phyloP scores from a whole-genome alignment of 2,797 vertebrate genomes.

The Molossus alvarezi region DNA sequence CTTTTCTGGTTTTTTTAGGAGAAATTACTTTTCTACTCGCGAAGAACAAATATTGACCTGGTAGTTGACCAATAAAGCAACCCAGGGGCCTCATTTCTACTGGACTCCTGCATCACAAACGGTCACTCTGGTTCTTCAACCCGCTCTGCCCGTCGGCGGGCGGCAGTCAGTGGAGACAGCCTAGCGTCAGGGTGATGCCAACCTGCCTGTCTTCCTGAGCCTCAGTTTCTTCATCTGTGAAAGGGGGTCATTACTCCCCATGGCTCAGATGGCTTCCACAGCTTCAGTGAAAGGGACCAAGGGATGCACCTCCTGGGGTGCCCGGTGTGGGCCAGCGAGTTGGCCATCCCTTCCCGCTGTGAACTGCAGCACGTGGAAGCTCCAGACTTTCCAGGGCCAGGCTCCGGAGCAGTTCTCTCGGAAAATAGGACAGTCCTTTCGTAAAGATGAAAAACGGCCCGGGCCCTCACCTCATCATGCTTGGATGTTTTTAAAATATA shows the following conservation, averaged over 20 bases:
- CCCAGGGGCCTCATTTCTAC: not conserved
- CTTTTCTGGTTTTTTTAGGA: slow-evolving; percentile 23
- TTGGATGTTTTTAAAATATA: too few species aligned
- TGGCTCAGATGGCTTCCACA: not conserved
- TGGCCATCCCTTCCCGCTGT: not conserved
- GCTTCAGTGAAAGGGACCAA: not conserved
- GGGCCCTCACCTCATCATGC: not conserved
- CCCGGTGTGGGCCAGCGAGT: not conserved
- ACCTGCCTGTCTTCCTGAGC: not conserved
- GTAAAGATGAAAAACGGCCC: not conserved
- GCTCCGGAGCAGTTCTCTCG: not conserved
- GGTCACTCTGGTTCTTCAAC: not conserved
- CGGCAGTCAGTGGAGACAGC: not conserved
- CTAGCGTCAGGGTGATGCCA: not conserved
- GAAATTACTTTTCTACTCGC: slow-evolving; percentile 48
- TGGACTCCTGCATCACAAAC: not conserved
- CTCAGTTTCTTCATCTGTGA: slow-evolving; percentile 17
- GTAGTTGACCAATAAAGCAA: slow-evolving; percentile 22
- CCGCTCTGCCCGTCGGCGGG: not conserved
- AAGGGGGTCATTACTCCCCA: not conserved
- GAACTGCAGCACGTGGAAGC: not conserved
- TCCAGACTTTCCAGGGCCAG: not conserved
- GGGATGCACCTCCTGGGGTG: accelerated
- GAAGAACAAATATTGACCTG: slow-evolving; percentile 69
- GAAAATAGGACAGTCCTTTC: not conserved